phyloP scores from a whole-genome alignment of 1,140 invertebrate genomes.

The Pteromalus puparum region DNA sequence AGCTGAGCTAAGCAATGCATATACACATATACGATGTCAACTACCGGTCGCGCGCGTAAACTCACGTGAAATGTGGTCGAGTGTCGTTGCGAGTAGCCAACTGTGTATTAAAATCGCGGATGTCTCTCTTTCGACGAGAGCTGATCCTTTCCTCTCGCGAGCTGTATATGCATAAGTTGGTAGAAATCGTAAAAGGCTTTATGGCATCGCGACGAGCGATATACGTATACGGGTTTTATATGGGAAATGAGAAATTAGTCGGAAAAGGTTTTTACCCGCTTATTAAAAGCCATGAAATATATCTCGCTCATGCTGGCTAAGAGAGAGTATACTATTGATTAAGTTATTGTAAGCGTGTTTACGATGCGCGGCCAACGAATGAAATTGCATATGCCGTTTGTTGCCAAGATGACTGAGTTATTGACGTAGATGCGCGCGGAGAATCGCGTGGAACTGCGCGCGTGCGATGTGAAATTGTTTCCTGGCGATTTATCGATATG shows the following conservation, averaged over 20 bases:
- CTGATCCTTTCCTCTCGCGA: not conserved
- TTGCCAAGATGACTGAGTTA: not conserved
- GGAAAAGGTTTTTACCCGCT: slow-evolving; percentile 22
- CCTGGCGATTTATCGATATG: not conserved
- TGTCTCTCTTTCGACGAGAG: slow-evolving; percentile 15
- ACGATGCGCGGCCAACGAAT: not conserved
- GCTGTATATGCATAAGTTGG: not conserved
- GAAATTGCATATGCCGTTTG: slow-evolving; percentile 4
- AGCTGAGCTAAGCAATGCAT: not conserved
- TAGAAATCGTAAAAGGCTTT: slow-evolving; percentile 39
- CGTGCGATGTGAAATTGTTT: not conserved
- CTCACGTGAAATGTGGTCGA: slow-evolving; percentile 12
- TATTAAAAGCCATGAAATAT: slow-evolving; percentile 25
- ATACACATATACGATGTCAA: not conserved
- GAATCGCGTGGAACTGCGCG: not conserved
- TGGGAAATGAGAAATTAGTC: slow-evolving; percentile 26
- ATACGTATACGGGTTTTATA: slow-evolving; percentile 20
- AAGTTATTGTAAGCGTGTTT: slow-evolving; percentile 21
- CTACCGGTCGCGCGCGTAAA: slow-evolving; percentile 25
- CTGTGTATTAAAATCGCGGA: slow-evolving; percentile 30
- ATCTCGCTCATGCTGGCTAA: not conserved
- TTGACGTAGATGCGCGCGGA: not conserved
- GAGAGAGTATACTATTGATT: not conserved
- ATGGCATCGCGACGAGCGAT: slow-evolving; percentile 4
- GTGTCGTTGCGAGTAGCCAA: not conserved